Conservation (phyloP, 2,888 invertebrate species). For the Agriopis leucophaearia region DNA sequence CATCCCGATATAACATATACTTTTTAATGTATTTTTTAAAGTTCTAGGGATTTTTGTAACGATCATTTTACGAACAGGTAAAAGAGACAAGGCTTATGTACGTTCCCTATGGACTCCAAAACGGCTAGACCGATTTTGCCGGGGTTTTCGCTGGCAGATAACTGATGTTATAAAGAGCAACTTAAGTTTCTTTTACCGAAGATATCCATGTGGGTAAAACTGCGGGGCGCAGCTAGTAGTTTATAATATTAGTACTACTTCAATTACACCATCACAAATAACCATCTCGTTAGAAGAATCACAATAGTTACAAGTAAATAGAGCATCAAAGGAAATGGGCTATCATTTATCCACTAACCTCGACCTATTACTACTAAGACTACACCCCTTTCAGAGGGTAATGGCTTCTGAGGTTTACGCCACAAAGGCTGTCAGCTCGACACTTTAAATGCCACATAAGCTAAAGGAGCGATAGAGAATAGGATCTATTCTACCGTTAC, state of each 20-base stretch:
- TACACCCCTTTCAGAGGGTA: conserved; percentile 29
- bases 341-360: conserved; percentile 28
- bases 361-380: conserved; percentile 22
- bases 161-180: too few relatives aligned
- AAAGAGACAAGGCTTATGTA: too few relatives aligned
- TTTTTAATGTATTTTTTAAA: too few relatives aligned
- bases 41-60: too few relatives aligned
- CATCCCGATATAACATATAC: too few relatives aligned
- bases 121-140: too few relatives aligned
- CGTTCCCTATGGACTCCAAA: too few relatives aligned
- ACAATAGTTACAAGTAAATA: conserved; percentile 10
- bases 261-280: background rate
- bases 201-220: too few relatives aligned
- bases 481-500: conserved; percentile 22
- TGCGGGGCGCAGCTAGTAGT: too few relatives aligned
- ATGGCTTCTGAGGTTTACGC: conserved; percentile 18
- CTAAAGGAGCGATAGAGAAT: conserved; percentile 21
- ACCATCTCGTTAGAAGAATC: background rate
- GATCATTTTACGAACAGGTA: too few relatives aligned
- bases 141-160: too few relatives aligned
- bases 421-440: conserved; percentile 23
- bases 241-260: background rate
- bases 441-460: conserved; percentile 28
- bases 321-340: conserved; percentile 24
- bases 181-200: too few relatives aligned